Base-by-base conservation (phyloP, 2,797 vertebrate species). In the Enoplosus armatus region DNA sequence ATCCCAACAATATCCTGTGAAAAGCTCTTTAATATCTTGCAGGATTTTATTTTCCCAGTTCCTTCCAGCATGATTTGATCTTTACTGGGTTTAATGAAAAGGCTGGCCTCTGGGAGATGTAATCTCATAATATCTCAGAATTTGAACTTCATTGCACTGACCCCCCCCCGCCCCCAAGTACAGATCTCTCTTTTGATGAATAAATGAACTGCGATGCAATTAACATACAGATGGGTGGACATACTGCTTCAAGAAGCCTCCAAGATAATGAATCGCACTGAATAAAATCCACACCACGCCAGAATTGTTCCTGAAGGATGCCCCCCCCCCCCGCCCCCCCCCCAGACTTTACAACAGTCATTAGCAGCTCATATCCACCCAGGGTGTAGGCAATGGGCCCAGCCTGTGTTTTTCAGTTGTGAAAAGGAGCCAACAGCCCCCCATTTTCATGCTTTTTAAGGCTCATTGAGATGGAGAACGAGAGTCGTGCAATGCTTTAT, bases 291-390 rank as follows among this genome's bases (percentile, higher is more conserved):
- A 80, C 65, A 73, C 48, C 68, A 72, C 29, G n/a, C 31, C 65
- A 80, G 41, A 68, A 56, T 51, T 73, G 68, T 75, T 86, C 60
- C 75, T 74, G 31, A 62, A 65, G 77, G 70, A 62, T 31, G 65
- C 53, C 47, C 31, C 31, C 71, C 27, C 41, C 72, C 20, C 37
- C 2, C 41, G 16, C 63, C 77, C 3, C 60, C 71, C 60, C 54
- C 45, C 62, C 24, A 68, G 67, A 60, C 87, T 95, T 95, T 94
- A 95, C 86, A 83, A 45, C 89, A 79, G 91, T 95, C 93, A 96
- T 96, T 95, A 96, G 93, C 84, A 53, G 90, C 90, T 91, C 87
- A 88, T 87, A 91, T 93, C 89, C 89, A 88, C 79, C 76, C 58
- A 41, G 87, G 85, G 77, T 75, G 85, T 86, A 86, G 86, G 90